These are phyloP conservation scores for Ailurus styani DNA, from an alignment of 2,113 vertebrate genomes.

Conservation along the genomic window DNA sequence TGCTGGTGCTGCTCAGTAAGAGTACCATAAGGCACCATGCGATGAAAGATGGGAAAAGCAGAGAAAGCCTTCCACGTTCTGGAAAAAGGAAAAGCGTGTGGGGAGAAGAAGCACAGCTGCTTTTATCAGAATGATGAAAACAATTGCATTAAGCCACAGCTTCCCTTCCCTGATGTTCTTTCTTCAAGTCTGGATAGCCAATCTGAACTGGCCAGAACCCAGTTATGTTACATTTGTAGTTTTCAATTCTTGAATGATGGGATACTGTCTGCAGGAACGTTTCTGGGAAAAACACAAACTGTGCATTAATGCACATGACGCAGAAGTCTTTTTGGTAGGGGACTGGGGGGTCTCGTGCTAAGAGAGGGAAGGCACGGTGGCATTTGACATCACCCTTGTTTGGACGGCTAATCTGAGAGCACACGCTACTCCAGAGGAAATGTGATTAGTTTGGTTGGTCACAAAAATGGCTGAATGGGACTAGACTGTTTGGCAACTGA, in stretches of 20 bases:
- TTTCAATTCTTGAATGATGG: not conserved
- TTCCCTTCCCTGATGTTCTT: not conserved
- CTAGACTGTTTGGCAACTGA: not conserved
- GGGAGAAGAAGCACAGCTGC: not conserved
- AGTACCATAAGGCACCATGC: not conserved
- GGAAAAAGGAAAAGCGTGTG: not conserved
- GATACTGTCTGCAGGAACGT: too few species aligned
- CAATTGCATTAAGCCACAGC: not conserved
- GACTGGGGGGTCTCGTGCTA: accelerated
- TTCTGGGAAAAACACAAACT: not conserved
- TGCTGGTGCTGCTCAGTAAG: not conserved
- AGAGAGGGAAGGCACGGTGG: not conserved
- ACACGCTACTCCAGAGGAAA: not conserved
- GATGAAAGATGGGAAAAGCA: accelerated
- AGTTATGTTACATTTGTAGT: not conserved
- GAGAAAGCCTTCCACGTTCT: accelerated
- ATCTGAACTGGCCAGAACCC: accelerated
- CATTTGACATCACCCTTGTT: not conserved
- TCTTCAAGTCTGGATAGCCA: not conserved
- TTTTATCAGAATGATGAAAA: not conserved
- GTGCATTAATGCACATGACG: not conserved
- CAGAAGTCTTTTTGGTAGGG: not conserved
- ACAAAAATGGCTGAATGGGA: not conserved
- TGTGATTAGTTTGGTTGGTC: not conserved
- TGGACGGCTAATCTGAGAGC: not conserved